A percentile compares a stretch with the other conserved stretches of the same genome.
Evolutionary conservation across 2,888 invertebrate genomes (phyloP).

Genomic region (Cinara cedri): DNA sequence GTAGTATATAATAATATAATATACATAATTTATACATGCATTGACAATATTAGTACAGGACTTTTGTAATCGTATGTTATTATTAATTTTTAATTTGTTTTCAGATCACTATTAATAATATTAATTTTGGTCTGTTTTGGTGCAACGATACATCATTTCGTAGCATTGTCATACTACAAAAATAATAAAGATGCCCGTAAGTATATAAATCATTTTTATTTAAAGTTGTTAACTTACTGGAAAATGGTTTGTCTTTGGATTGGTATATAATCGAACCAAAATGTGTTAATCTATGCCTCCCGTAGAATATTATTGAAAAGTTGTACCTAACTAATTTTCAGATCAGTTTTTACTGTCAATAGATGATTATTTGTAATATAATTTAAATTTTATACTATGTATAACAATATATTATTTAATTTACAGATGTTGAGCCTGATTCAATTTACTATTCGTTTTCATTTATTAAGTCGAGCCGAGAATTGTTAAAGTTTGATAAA

Average conservation of each 20-base stretch:
- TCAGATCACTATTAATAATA: background rate
- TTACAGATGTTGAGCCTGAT: background rate
- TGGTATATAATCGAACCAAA: too few relatives aligned
- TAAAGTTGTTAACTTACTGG: too few relatives aligned
- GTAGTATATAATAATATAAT: too few relatives aligned
- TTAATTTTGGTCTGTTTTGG: background rate
- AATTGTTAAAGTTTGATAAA: constrained; percentile 10
- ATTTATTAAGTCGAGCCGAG: background rate
- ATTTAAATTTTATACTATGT: background rate
- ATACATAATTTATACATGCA: too few relatives aligned
- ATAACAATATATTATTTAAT: background rate
- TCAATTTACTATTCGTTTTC: constrained; percentile 19
- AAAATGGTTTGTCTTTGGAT: too few relatives aligned
- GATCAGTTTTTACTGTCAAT: background rate
- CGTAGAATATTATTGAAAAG: background rate
- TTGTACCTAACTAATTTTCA: background rate
- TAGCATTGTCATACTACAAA: background rate
- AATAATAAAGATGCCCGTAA: background rate
- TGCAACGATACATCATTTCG: background rate
- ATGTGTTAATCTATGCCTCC: too few relatives aligned
- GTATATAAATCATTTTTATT: background rate
- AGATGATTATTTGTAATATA: too few relatives aligned
- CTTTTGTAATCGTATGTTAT: background rate
- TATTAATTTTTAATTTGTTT: background rate
- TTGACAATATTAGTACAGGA: background rate